phyloP scores from a whole-genome alignment of 2,113 vertebrate genomes.

The Pionites leucogaster region DNA sequence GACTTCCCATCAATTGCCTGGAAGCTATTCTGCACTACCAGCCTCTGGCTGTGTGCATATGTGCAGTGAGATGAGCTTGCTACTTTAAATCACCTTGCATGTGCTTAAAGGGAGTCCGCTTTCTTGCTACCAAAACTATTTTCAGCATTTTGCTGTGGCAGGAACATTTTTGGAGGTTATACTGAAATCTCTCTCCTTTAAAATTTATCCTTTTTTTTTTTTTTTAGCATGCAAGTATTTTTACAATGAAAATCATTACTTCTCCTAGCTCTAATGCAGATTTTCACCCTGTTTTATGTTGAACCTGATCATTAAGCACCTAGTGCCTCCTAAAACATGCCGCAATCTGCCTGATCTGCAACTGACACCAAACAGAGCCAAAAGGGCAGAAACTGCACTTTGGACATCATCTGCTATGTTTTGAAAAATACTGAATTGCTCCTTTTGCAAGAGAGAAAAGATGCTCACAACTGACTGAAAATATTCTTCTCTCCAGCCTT shows the following conservation, averaged over 20 bases:
- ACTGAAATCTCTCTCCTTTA: not conserved
- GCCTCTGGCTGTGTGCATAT: fast-evolving
- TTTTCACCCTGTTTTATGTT: not conserved
- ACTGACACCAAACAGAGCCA: not conserved
- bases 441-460: not conserved
- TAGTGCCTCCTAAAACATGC: not conserved
- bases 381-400: not conserved
- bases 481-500: not conserved
- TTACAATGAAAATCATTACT: not conserved
- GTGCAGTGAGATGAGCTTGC: not conserved
- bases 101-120: not conserved
- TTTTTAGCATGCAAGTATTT: not conserved
- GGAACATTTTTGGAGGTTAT: not conserved
- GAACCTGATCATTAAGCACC: not conserved
- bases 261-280: not conserved
- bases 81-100: fast-evolving
- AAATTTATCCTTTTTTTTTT: no score
- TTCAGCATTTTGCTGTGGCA: not conserved
- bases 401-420: not conserved
- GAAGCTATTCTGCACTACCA: not conserved
- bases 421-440: not conserved
- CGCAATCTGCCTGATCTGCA: not conserved
- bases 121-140: not conserved
- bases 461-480: not conserved
- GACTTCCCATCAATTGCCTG: not conserved